A percentile compares a stretch with the other conserved stretches of the same genome.
phyloP scores from a whole-genome alignment of 2,888 invertebrate genomes.

The Dynastes hyllus region DNA sequence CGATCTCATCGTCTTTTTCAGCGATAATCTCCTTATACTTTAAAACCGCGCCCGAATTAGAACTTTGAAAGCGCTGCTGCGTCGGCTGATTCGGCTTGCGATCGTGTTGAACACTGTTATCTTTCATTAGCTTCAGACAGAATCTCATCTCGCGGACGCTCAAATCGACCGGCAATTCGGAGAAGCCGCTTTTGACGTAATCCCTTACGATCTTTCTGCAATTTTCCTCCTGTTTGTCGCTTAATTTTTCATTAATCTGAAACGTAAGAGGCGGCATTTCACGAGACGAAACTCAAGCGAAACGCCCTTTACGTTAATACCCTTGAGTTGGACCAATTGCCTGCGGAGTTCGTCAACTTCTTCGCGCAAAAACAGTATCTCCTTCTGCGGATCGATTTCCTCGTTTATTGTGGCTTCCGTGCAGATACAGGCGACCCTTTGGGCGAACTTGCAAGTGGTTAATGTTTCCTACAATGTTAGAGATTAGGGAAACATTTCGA shows the following conservation, averaged over 20 bases:
- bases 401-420: slow-evolving; percentile 71
- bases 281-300: slow-evolving; percentile 6
- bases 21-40: slow-evolving; percentile 65
- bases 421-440: slow-evolving; percentile 72
- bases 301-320: slow-evolving; percentile 46
- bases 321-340: slow-evolving; percentile 46
- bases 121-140: slow-evolving; percentile 66
- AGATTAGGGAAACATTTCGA: too few species aligned
- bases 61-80: slow-evolving; percentile 9
- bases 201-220: slow-evolving; percentile 60
- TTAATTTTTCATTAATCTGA: slow-evolving; percentile 56
- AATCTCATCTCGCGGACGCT: slow-evolving; percentile 65
- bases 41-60: slow-evolving; percentile 53
- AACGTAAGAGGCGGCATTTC: slow-evolving; percentile 30
- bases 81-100: slow-evolving; percentile 1
- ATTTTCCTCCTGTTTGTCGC: slow-evolving; percentile 58
- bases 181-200: slow-evolving; percentile 58
- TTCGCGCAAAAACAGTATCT: slow-evolving; percentile 69
- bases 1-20: slow-evolving; percentile 68
- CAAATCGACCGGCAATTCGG: slow-evolving; percentile 51
- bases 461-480: slow-evolving; percentile 70
- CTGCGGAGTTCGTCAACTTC: slow-evolving; percentile 68
- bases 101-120: slow-evolving; percentile 19
- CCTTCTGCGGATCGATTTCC: slow-evolving; percentile 67
- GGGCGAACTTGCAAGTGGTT: slow-evolving; percentile 74